Evolutionary conservation across 2,113 vertebrate genomes (phyloP).

Genomic region (Neotragus moschatus): DNA sequence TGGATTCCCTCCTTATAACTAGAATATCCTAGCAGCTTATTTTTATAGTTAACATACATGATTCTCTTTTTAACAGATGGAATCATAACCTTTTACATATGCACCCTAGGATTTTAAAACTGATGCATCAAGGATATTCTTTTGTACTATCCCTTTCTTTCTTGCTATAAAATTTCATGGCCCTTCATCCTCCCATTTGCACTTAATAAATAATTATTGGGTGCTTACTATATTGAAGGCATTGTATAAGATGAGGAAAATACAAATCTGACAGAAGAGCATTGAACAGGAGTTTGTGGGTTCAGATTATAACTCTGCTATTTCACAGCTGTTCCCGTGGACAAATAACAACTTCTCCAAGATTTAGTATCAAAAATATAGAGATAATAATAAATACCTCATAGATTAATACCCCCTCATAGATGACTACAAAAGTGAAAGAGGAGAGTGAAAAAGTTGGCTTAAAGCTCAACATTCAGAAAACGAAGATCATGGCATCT

Average conservation of each 20-base stretch:
- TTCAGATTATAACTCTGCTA: not conserved
- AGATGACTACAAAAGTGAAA: not conserved
- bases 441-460: too few relatives aligned
- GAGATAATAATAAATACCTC: not conserved
- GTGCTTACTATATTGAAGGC: not conserved
- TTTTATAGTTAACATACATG: not conserved
- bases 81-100: not conserved
- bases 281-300: not conserved
- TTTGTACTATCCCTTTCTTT: not conserved
- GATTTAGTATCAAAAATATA: not conserved
- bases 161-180: not conserved
- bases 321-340: not conserved
- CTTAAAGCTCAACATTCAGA: too few relatives aligned
- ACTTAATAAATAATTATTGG: not conserved
- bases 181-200: not conserved
- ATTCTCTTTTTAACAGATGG: not conserved
- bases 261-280: not conserved
- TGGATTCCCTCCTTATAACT: not conserved
- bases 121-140: not conserved
- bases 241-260: not conserved
- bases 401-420: not conserved
- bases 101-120: not conserved
- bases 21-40: not conserved
- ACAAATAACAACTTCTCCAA: not conserved
- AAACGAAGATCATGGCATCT: too few relatives aligned